Evolutionary conservation across 1,140 invertebrate genomes (phyloP), one percentile per base, ranked within the genome.

Genomic region (Latrodectus geometricus): DNA sequence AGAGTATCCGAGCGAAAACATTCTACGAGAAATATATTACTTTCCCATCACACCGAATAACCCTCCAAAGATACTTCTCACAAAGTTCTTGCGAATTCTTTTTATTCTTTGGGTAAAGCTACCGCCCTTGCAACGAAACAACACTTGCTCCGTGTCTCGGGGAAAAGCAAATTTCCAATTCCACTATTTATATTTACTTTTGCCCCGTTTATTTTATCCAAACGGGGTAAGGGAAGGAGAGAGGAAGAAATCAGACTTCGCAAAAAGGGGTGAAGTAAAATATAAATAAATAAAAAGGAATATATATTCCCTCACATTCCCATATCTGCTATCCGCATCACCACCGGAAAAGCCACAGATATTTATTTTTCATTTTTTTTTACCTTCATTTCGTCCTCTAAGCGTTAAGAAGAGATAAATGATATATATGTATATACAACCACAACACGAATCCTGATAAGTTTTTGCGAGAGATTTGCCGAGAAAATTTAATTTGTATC

Each of bases 401-500:
- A 61, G 54, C 54, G 54, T 61, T 61, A 61, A 61, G 54, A 61
- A 61, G 17, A 11, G 17, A 14, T 61, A 61, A 61, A 61, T 61
- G 17, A 61, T 14, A 61, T 35, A 61, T 14, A 61, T 61, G 11
- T 8, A 11, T 61, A 35, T 35, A 35, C 54, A 17, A 11, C 54
- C 54, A 61, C 11, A 17, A 61, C 54, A 17, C 54, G 54, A 61
- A 14, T 17, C 54, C 54, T 14, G 54, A 61, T 61, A 61, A 61
- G 54, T 61, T 61, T 61, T 61, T 11, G 11, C 11, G 54, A 17
- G 17, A 17, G 11, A 4, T 61, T 61, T 61, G 2, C 54, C 20
- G 35, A 20, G 72, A 23, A 74, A 74, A 74, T 74, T 74, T 74
- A 48, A 74, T 74, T 74, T 74, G 72, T 35, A 52, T 21, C 35